These are phyloP conservation scores for Pachymerium ferrugineum DNA, from an alignment of 2,888 invertebrate species.

Conservation along the genomic window DNA sequence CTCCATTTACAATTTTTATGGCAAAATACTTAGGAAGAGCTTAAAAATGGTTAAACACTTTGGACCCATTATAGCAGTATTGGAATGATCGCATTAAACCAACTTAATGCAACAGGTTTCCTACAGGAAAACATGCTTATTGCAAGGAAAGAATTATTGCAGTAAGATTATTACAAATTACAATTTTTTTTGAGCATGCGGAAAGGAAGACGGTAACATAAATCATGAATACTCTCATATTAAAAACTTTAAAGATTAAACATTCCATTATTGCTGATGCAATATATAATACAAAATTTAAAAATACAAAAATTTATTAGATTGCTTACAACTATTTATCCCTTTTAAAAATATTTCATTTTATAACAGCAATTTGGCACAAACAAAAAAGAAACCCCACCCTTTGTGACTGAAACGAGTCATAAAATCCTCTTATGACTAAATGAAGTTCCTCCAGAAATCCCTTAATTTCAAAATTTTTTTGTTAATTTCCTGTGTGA, in stretches of 20 bases:
- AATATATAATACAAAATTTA: not conserved
- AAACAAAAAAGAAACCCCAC: not conserved
- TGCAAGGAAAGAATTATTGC: constrained; percentile 4
- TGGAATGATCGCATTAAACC: constrained; percentile 18
- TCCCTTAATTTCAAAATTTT: too few species aligned
- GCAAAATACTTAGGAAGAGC: too few species aligned
- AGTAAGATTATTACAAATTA: constrained; percentile 3
- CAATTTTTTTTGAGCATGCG: constrained; percentile 6
- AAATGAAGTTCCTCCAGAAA: too few species aligned
- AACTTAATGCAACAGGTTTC: constrained; percentile 21
- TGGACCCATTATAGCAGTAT: constrained; percentile 21
- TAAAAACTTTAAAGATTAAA: not conserved
- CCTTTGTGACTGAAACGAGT: not conserved
- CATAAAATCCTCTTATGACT: not conserved
- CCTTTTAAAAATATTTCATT: not conserved
- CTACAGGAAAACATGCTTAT: constrained; percentile 4
- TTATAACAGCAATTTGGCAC: constrained; percentile 9
- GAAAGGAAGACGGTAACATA: not conserved
- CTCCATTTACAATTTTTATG: too few species aligned
- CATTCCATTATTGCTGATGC: not conserved
- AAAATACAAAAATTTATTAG: not conserved
- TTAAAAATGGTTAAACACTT: constrained; percentile 7
- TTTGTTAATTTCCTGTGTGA: too few species aligned
- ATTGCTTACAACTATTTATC: not conserved
- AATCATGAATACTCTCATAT: not conserved